Conservation (phyloP, 2,797 vertebrate genomes). For the Remorina albescens region DNA sequence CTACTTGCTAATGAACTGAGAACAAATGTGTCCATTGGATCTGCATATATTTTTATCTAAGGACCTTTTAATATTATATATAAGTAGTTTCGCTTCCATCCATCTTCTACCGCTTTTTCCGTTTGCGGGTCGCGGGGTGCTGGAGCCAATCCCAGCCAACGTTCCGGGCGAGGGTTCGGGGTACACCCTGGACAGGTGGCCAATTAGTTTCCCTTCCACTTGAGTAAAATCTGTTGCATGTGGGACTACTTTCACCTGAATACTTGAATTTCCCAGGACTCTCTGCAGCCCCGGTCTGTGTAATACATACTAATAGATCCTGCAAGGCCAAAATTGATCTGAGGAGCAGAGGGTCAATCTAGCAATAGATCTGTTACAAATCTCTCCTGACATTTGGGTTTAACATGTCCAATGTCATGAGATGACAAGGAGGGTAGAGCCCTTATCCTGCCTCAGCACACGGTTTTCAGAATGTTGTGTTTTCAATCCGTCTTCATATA, state of each 20-base stretch:
- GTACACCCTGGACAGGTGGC: no score
- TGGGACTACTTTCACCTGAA: not conserved
- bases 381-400: constrained; percentile 66
- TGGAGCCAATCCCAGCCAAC: no score
- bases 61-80: no score
- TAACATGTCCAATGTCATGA: constrained; percentile 52
- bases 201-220: no score
- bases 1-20: no score
- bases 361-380: constrained; percentile 63
- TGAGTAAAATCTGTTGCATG: no score
- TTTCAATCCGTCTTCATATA: constrained; percentile 22
- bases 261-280: not conserved
- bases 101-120: no score
- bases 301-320: constrained; percentile 62
- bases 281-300: not conserved
- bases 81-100: no score
- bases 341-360: constrained; percentile 58
- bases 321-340: constrained; percentile 65
- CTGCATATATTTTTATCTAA: no score
- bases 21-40: no score
- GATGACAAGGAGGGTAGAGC: constrained; percentile 44
- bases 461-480: constrained; percentile 22
- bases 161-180: no score
- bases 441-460: not conserved
- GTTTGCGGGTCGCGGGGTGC: no score